Evolutionary conservation across 1,140 invertebrate genomes (phyloP).

Genomic region (Colletes latitarsis): DNA sequence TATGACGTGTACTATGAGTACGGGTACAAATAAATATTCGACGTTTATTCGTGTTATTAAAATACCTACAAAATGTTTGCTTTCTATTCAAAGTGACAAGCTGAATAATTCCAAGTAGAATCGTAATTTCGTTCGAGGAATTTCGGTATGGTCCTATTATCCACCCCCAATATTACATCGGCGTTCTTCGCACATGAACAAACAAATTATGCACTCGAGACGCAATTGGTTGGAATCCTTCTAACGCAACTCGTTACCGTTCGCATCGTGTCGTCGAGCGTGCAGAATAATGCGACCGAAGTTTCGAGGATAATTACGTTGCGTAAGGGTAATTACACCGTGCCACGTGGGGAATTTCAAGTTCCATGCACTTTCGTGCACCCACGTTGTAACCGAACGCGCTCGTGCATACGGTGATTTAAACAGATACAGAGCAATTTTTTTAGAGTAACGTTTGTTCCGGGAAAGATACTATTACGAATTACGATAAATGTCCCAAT

Average conservation of each 20-base stretch:
- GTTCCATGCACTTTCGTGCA: background rate
- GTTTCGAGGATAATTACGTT: constrained; percentile 39
- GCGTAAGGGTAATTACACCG: constrained; percentile 45
- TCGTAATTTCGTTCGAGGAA: background rate
- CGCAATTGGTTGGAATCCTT: constrained; percentile 1
- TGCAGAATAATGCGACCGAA: constrained; percentile 22
- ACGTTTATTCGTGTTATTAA: too few relatives aligned
- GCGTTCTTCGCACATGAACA: constrained; percentile 8
- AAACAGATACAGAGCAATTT: background rate
- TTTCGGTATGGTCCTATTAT: background rate
- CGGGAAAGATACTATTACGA: too few relatives aligned
- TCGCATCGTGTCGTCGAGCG: background rate
- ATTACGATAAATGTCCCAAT: too few relatives aligned
- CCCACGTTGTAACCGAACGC: too few relatives aligned
- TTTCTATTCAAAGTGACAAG: too few relatives aligned
- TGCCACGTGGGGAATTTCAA: constrained; percentile 34
- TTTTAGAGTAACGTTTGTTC: constrained; percentile 3
- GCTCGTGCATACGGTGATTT: background rate
- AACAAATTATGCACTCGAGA: constrained; percentile 22
- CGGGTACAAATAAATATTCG: too few relatives aligned
- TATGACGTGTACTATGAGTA: too few relatives aligned
- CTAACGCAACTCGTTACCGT: constrained; percentile 11
- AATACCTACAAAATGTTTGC: too few relatives aligned
- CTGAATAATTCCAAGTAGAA: background rate
- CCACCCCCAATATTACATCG: background rate